Conservation (phyloP, 2,113 vertebrate species). For the Erpornis zantholeuca region DNA sequence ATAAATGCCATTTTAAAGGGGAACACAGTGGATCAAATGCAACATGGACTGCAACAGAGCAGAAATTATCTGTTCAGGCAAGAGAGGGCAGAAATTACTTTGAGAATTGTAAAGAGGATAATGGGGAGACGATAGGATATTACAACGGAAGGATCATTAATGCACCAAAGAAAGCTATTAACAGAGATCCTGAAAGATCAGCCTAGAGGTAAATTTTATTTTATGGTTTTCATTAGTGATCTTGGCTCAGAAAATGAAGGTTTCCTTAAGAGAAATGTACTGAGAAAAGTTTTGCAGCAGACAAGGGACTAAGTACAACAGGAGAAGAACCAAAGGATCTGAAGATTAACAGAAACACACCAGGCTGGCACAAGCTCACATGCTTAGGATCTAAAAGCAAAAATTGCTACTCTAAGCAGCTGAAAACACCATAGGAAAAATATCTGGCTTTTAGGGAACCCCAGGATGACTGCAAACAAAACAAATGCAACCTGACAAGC, state of each 20-base stretch:
- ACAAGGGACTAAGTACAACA: background rate
- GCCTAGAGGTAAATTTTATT: background rate
- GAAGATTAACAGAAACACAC: background rate
- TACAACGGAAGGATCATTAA: background rate
- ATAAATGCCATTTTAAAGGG: background rate
- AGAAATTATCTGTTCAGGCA: background rate
- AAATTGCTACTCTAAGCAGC: background rate
- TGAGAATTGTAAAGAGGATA: background rate
- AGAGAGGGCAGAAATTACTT: background rate
- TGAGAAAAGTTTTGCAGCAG: background rate
- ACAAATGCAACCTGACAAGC: background rate
- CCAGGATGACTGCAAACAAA: background rate
- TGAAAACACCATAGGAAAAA: background rate
- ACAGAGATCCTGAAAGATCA: conserved; percentile 26
- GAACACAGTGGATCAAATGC: background rate
- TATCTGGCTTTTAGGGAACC: background rate
- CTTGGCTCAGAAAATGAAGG: background rate
- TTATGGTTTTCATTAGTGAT: background rate
- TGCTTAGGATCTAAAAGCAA: background rate
- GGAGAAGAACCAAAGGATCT: background rate
- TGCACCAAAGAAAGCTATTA: background rate
- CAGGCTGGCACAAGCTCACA: background rate
- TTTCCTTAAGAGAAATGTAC: background rate
- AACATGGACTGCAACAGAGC: background rate
- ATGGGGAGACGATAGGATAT: background rate